Evolutionary conservation across 2,888 invertebrate genomes (phyloP), one percentile per base, ranked within the genome.

Genomic region (Mesorhabditis spiculigera): DNA sequence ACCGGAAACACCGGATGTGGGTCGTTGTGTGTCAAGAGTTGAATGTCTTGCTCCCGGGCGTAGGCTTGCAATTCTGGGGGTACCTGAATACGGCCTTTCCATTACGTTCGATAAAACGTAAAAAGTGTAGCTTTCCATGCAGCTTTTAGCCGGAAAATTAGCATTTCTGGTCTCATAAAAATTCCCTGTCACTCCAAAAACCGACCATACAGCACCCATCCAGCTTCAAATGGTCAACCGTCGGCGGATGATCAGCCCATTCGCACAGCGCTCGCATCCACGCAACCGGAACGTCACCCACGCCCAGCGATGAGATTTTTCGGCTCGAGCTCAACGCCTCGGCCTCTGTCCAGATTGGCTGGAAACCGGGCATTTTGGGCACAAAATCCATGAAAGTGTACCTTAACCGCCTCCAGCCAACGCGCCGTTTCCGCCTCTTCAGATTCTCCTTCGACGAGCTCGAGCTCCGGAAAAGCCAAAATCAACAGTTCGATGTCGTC

Each of bases 21-120:
- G 87, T 98, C 97, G 83, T 93, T 94, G 86, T 98, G 97, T 0
- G 96, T 97, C 43, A 97, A 89, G 61, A 98, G 88, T 86, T 95
- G 94, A 73, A 98, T 92, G 83, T 93, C 93, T 82, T 95, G 91
- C 77, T 92, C 91, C 81, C 92, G 92, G 74, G 96, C 94, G 88
- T 93, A 97, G 76, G 91, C 90, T 86, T 93, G 92, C 77, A 97
- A 89, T 4, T 92, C 91, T 2, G 93, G 92, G 42, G 96, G 95
- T 69, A 97, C 81, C 81, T 82, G 67, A 65, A 71, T 65, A 10
- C 42, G 5, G 8, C 10, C 43, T 44, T 64, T 6, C 41, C n/a
- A 45, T 16, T 10, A 45, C 13, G 41, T 66, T 45, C 66, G 64
- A 64, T 28, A n/a, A 10, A 64, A 13, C n/a, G 10, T 64, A 28